A percentile compares a stretch with the other conserved stretches of the same genome.
Evolutionary conservation across 2,797 vertebrate genomes (phyloP).

Genomic region (Phylloscopus collybita): DNA sequence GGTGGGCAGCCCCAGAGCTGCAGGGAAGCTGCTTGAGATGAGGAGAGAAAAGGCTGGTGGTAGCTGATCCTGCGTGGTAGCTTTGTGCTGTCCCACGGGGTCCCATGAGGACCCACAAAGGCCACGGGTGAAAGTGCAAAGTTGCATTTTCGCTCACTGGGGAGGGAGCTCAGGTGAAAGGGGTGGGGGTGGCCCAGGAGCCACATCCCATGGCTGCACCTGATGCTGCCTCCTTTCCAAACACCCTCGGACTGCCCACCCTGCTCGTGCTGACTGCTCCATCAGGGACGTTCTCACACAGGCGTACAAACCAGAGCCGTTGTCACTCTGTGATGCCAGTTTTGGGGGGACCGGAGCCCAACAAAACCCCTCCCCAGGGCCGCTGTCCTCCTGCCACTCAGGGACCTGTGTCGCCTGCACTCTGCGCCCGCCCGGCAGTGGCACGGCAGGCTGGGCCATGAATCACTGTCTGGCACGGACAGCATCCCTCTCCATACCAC

Average conservation of each 20-base stretch:
- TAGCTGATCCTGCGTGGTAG: fast-evolving
- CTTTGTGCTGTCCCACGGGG: background rate
- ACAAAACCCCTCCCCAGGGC: background rate
- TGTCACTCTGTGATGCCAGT: fast-evolving
- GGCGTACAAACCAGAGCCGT: background rate
- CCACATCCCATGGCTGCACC: fast-evolving
- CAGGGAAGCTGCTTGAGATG: background rate
- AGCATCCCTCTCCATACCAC: slow-evolving; percentile 76
- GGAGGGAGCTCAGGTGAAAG: background rate
- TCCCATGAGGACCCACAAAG: background rate
- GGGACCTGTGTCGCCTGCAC: background rate
- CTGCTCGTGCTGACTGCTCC: background rate
- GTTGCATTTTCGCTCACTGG: background rate
- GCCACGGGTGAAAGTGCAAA: background rate
- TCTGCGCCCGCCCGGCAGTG: background rate
- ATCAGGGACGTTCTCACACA: background rate
- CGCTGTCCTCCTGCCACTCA: background rate
- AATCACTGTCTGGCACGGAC: slow-evolving; percentile 43
- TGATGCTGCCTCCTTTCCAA: background rate
- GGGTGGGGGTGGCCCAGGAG: background rate
- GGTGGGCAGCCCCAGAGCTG: fast-evolving
- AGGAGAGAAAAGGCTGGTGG: background rate
- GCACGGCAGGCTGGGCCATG: background rate
- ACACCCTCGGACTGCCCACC: fast-evolving
- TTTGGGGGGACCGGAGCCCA: fast-evolving